phyloP scores from a whole-genome alignment of 2,888 invertebrate species.

The Leptinotarsa rubiginosa region DNA sequence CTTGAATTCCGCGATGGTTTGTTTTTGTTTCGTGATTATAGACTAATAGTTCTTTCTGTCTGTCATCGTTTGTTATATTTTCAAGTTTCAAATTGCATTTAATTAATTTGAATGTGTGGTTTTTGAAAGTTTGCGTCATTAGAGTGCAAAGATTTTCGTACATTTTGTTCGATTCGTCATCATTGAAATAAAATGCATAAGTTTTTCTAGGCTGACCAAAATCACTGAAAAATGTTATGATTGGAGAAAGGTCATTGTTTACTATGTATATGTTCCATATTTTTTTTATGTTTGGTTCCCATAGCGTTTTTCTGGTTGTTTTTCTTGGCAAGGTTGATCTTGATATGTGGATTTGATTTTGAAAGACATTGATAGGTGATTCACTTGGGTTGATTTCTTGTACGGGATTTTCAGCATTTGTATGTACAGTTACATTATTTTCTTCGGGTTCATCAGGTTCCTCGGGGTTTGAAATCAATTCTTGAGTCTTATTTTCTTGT shows the following conservation, averaged over 20 bases:
- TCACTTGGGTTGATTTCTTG: too few relatives aligned
- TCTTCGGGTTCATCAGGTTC: background rate
- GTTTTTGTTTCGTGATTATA: slow-evolving; percentile 29
- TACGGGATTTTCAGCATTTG: too few relatives aligned
- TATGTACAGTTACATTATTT: background rate
- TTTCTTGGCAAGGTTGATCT: too few relatives aligned
- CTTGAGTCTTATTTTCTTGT: background rate
- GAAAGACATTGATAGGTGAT: too few relatives aligned
- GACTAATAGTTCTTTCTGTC: slow-evolving; percentile 22
- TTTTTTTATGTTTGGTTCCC: too few relatives aligned
- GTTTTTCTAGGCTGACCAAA: background rate
- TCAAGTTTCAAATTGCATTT: background rate
- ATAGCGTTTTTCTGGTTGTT: too few relatives aligned
- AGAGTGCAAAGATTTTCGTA: background rate
- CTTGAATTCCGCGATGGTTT: slow-evolving; percentile 25
- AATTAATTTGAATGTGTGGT: background rate
- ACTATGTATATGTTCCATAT: too few relatives aligned
- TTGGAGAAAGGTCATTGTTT: background rate
- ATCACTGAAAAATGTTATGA: background rate
- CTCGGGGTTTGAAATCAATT: background rate
- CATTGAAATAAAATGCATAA: background rate
- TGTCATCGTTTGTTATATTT: background rate
- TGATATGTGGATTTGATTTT: too few relatives aligned
- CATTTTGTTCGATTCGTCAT: background rate
- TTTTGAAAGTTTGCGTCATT: background rate